Conservation (phyloP, 2,797 vertebrate genomes). For the Melanotaenia boesemani region DNA sequence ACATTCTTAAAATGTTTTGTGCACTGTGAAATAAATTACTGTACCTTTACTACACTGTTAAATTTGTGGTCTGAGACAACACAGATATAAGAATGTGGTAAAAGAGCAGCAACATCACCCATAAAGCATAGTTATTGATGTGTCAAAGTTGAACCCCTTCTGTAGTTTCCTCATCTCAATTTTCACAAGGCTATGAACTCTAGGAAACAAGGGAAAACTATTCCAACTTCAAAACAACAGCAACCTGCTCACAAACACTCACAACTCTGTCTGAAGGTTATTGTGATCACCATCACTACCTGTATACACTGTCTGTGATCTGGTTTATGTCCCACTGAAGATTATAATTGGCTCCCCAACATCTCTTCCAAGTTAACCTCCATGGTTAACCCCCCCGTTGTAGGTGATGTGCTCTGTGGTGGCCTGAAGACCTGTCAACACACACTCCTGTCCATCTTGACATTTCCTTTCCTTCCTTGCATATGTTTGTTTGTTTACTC, state of each 20-base stretch:
- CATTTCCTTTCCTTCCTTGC: conserved; percentile 45
- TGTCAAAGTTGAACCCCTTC: conserved; percentile 31
- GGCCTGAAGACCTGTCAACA: conserved; percentile 53
- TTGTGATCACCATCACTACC: conserved; percentile 6
- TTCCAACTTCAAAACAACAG: conserved; percentile 24
- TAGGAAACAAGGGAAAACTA: conserved; percentile 22
- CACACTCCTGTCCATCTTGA: conserved; percentile 45
- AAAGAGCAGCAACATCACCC: conserved; percentile 26
- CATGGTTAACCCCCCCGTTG: conserved; percentile 56
- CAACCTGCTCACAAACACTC: conserved; percentile 3
- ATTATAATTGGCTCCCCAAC: conserved; percentile 35
- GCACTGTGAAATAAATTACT: not conserved
- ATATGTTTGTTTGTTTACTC: conserved; percentile 42
- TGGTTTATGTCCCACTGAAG: conserved; percentile 30
- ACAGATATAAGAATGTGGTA: conserved; percentile 15
- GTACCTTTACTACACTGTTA: conserved; percentile 28
- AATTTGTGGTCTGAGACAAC: conserved; percentile 11
- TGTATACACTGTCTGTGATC: conserved; percentile 13
- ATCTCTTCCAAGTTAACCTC: conserved; percentile 46
- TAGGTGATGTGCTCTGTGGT: conserved; percentile 52
- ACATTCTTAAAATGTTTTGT: conserved; percentile 12
- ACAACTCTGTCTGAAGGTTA: conserved; percentile 29
- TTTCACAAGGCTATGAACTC: conserved; percentile 54
- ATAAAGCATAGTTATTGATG: conserved; percentile 34
- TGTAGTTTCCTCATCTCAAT: conserved; percentile 37